Base-by-base conservation (phyloP, 2,888 invertebrate genomes). In the Sphaerophoria rueppellii region DNA sequence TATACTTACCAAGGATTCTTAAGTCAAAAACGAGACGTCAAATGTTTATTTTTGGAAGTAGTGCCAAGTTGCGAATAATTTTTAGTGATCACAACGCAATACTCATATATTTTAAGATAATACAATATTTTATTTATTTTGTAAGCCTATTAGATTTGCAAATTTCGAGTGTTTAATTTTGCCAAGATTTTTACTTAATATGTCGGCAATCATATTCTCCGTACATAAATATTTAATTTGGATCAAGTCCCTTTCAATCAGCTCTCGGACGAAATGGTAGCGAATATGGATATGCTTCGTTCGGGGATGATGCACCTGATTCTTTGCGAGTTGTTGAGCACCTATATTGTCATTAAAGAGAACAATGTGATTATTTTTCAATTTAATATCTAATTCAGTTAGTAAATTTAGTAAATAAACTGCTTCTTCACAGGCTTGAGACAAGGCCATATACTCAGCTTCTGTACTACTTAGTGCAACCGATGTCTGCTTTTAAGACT, bases 401-500 rank as follows among this genome's bases (percentile, higher is more conserved):
- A 75, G 12, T 9, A 73, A 63, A 14, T 78, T 70, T 70, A 14
- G 43, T 11, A 78, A 24, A 46, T 78, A 71, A 37, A 78, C 37
- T 7, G 55, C 58, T 7, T 72, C 72, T 52, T 81, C 71, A 16
- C 55, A 14, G 11, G 76, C 69, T 69, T 57, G 67, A 7, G 82
- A 75, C 16, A 82, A 9, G 1, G 75, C 73, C 67, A n/a, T n/a
- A n/a, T n/a, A n/a, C n/a, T n/a, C n/a, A n/a, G n/a, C n/a, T n/a
- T n/a, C n/a, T n/a, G n/a, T n/a, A n/a, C n/a, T n/a, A n/a, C n/a
- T n/a, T n/a, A n/a, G n/a, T n/a, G n/a, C n/a, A n/a, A n/a, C n/a
- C n/a, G n/a, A n/a, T n/a, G n/a, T n/a, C n/a, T 82, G 86, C 14
- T 79, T 86, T 16, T 58, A 46, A 5, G 69, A 72, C 48, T 82